Conservation (phyloP, 2,888 invertebrate genomes). For the Latrodectus elegans region DNA sequence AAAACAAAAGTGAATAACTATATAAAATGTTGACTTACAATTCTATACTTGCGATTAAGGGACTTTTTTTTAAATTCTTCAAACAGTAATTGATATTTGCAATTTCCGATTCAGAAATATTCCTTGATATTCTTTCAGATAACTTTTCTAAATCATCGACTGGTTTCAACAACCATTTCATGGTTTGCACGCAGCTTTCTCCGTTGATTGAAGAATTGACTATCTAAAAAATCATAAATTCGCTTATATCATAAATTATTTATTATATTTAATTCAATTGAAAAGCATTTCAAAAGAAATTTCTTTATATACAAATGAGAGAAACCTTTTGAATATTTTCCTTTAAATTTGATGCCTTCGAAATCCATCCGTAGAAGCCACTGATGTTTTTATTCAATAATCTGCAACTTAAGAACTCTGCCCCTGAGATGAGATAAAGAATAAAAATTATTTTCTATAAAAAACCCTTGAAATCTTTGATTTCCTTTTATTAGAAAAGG, state of each 20-base stretch:
- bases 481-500: no score
- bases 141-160: slow-evolving; percentile 39
- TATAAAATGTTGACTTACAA: slow-evolving; percentile 12
- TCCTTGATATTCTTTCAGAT: slow-evolving; percentile 15
- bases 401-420: slow-evolving; percentile 42
- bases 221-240: no score
- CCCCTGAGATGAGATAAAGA: slow-evolving; percentile 22
- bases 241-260: no score
- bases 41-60: slow-evolving; percentile 28
- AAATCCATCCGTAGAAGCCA: slow-evolving; percentile 54
- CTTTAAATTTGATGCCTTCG: slow-evolving; percentile 45
- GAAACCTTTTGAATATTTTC: slow-evolving; percentile 35
- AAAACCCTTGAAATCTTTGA: no score
- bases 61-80: slow-evolving; percentile 14
- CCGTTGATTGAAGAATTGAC: neutral
- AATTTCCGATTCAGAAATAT: neutral
- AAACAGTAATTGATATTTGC: slow-evolving; percentile 13
- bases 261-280: no score
- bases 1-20: no score
- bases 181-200: slow-evolving; percentile 14
- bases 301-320: neutral
- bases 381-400: slow-evolving; percentile 51
- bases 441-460: neutral
- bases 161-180: slow-evolving; percentile 19
- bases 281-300: neutral